These are phyloP conservation scores for Recurvirostra avosetta DNA, from an alignment of 2,113 vertebrate species.

Conservation along the genomic window DNA sequence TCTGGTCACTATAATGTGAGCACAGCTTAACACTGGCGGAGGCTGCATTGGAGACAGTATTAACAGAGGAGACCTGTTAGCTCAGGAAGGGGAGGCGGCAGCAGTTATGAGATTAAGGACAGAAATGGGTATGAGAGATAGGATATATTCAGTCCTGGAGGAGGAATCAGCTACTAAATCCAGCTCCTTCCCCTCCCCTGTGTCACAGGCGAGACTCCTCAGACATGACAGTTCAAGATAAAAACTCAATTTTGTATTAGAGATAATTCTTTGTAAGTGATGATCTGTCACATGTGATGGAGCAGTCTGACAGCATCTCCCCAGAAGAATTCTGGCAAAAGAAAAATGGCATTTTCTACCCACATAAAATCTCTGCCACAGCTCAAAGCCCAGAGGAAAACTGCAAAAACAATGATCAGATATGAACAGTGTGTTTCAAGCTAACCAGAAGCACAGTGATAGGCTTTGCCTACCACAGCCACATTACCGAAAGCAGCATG, in stretches of 20 bases:
- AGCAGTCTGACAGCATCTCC: constrained; percentile 19
- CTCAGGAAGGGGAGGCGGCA: not conserved
- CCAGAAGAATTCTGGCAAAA: not conserved
- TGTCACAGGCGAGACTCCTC: constrained; percentile 7
- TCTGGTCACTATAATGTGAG: not conserved
- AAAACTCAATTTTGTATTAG: constrained; percentile 47
- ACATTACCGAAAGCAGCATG: not conserved
- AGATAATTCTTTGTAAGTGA: constrained; percentile 27
- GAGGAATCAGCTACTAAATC: not conserved
- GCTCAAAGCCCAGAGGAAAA: not conserved
- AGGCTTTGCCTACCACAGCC: not conserved
- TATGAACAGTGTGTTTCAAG: not conserved
- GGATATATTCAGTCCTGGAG: not conserved
- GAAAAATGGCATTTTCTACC: constrained; percentile 26
- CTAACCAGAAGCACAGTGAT: not conserved
- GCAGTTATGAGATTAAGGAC: not conserved
- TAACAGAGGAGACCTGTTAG: not conserved
- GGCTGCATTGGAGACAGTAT: not conserved
- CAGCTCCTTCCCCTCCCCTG: not conserved
- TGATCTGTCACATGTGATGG: not conserved
- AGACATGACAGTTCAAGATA: constrained; percentile 34
- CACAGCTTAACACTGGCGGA: not conserved
- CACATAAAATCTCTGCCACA: not conserved
- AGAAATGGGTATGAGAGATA: not conserved
- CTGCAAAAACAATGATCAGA: not conserved